Conservation (phyloP, 2,797 vertebrate genomes). For the Molossus molossus region DNA sequence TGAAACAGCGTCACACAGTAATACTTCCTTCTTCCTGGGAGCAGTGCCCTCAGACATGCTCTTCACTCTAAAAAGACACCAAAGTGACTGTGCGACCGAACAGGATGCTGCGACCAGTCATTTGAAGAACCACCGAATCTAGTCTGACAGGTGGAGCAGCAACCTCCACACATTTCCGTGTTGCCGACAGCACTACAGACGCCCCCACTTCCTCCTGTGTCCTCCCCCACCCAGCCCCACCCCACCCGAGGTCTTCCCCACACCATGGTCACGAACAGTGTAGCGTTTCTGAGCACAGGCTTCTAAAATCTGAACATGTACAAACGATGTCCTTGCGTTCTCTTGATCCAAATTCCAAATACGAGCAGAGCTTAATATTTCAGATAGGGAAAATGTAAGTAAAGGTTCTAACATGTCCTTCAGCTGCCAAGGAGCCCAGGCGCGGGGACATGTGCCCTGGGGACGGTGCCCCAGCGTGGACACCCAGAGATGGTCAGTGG, state of each 20-base stretch:
- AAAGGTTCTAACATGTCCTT: slow-evolving; percentile 14
- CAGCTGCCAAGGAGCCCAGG: not conserved
- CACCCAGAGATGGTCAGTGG: not conserved
- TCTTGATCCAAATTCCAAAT: not conserved
- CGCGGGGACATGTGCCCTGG: no score
- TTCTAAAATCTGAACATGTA: not conserved
- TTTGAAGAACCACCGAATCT: not conserved
- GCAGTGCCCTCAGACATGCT: not conserved
- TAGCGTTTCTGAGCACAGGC: not conserved
- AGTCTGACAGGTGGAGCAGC: not conserved
- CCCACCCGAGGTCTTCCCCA: not conserved
- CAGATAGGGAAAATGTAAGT: not conserved
- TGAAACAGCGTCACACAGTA: not conserved
- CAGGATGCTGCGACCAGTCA: not conserved
- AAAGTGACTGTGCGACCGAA: not conserved
- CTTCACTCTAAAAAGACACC: slow-evolving; percentile 15
- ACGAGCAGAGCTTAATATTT: slow-evolving; percentile 1
- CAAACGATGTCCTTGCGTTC: not conserved
- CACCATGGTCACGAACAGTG: not conserved
- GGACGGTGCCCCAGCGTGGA: not conserved
- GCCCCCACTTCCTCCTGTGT: not conserved
- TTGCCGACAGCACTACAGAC: not conserved
- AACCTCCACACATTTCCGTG: not conserved
- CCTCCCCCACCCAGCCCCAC: not conserved
- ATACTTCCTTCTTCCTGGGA: not conserved